Evolutionary conservation across 1,140 invertebrate genomes (phyloP), one percentile per base, ranked within the genome.

Genomic region (Cepaea nemoralis): DNA sequence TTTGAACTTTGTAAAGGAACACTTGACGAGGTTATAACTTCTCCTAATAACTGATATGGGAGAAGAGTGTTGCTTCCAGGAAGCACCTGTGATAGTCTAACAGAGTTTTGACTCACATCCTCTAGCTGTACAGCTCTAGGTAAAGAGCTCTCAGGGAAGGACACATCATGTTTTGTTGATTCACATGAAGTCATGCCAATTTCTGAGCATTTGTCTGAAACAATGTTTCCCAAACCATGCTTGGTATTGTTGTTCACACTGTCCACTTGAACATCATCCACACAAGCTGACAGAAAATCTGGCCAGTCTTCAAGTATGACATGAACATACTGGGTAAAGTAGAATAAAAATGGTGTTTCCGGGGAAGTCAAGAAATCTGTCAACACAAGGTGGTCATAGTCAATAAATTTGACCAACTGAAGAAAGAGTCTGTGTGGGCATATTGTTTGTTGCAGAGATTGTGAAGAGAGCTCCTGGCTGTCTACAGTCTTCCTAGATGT

Each of bases 311-410:
- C 24, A 39, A 2, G 40, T 24, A 77, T 35, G 22, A n/a, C 35
- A 42, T 77, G 75, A 50, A 77, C 27, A 63, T 77, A 77, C 31
- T 37, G 31, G 42, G 35, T 39, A 33, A 77, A 77, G 50, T 77
- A 77, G 33, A 22, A n/a, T 63, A 77, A 77, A 66, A 77, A 77
- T 35, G 31, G n/a, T 6, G 75, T 77, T 40, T 77, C 75, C 16
- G 75, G 75, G 2, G 75, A 77, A 0, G 55, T 59, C 37, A 77
- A 22, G n/a, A 77, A 77, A 77, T 77, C 75, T 33, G 55, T 33
- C 35, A 77, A 40, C 39, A 77, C 33, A 35, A 77, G 39, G 31
- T 77, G 75, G 39, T 77, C 75, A 77, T 77, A 66, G 1, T 77
- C 42, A 12, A 77, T 59, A 63, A 77, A 77, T 24, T 5, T 14